Evolutionary conservation across 2,888 invertebrate species (phyloP), one percentile per base, ranked within the genome.

Genomic region (Congeria kusceri): DNA sequence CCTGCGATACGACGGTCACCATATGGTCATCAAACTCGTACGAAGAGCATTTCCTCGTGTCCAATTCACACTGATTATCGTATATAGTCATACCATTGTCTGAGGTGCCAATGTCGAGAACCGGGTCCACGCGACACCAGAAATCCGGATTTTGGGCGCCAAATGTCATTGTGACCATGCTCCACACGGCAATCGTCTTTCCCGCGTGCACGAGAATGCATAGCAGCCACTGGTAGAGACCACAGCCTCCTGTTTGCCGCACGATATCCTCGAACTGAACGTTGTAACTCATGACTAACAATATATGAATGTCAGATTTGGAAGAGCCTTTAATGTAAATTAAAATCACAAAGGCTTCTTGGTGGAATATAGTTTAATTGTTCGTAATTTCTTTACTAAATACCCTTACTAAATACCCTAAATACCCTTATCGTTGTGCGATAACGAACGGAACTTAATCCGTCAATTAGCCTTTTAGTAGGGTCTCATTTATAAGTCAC

Each of bases 131-230:
- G 18, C 18, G n/a, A 66, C 88, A 88, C 49, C 67, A 68, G 82
- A 85, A 88, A 13, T 80, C 82, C 0, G 86, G 83, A 23, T 78
- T 66, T 27, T 85, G 77, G 20, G 82, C 85, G 27, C 80, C 84
- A 62, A 85, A 88, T 5, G 83, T 75, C 88, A 88, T 88, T 64
- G 83, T 79, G 29, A 88, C 32, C 82, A 85, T 84, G 27, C 86
- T 86, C 85, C 82, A 84, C 3, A 80, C 80, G 0, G 83, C 77
- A 9, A 70, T 47, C 5, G 82, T 27, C 28, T 83, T 79, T 4
- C 80, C 64, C 1, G 80, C 32, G 29, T 77, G 76, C 3, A 79
- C 70, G 15, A 83, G 68, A 3, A 75, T 20, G 0, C 85, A 69
- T n/a, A 86, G 58, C 23, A 86, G 58, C 25, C 70, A 53, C 46